Percentiles rank a stretch among this genome's conserved stretches.
Conservation (phyloP, 2,113 vertebrate genomes). For the Clarias magur region DNA sequence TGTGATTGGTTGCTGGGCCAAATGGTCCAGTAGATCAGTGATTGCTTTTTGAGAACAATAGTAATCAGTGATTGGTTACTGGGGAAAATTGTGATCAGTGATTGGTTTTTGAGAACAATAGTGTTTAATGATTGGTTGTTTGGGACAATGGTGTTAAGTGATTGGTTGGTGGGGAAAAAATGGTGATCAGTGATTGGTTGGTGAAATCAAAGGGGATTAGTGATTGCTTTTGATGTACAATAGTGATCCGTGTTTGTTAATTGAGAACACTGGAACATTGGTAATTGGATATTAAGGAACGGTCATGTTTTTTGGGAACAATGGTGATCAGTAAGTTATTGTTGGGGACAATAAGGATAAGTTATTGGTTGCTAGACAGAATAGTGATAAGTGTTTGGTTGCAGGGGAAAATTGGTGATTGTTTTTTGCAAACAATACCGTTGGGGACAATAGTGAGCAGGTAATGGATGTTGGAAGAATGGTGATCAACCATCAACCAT, state of each 20-base stretch:
- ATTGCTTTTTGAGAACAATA: background rate
- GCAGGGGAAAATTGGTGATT: too few relatives aligned
- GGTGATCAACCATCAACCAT: too few relatives aligned
- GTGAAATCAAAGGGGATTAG: background rate
- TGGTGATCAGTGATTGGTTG: background rate
- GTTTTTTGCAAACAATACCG: too few relatives aligned
- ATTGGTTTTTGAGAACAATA: background rate
- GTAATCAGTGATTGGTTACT: background rate
- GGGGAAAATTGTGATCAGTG: background rate
- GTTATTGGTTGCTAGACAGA: too few relatives aligned
- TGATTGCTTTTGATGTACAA: background rate
- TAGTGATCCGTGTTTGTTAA: background rate
- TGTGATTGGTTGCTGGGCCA: background rate
- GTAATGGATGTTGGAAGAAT: too few relatives aligned
- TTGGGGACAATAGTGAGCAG: too few relatives aligned
- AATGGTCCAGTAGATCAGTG: background rate
- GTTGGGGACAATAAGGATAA: too few relatives aligned
- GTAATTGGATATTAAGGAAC: too few relatives aligned
- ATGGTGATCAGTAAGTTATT: background rate
- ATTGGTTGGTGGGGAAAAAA: background rate
- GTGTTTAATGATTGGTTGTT: background rate
- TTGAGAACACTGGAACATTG: too few relatives aligned
- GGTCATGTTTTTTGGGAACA: background rate
- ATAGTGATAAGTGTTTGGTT: too few relatives aligned
- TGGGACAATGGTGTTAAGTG: background rate